Evolutionary conservation across 2,888 invertebrate genomes (phyloP).

Genomic region (Nasonia oneida): DNA sequence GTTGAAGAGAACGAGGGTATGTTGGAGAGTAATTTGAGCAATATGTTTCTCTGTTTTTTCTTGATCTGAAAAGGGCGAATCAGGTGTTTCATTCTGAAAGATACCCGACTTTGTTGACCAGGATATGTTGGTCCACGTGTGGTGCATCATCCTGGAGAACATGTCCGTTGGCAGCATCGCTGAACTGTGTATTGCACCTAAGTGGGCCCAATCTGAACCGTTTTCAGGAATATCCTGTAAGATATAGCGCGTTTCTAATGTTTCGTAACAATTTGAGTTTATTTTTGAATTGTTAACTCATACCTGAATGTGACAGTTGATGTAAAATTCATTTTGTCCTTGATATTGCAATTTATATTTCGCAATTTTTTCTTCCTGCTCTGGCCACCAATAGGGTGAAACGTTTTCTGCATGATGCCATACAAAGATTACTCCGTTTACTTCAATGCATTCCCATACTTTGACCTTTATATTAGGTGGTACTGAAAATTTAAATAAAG

Average conservation of each 20-base stretch:
- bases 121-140: constrained; percentile 79
- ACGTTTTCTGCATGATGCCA: constrained; percentile 90
- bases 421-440: constrained; percentile 88
- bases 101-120: constrained; percentile 77
- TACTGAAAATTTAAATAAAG: constrained; percentile 79
- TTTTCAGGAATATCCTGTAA: constrained; percentile 93
- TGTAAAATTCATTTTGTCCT: constrained; percentile 89
- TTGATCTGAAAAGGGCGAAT: not conserved
- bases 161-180: constrained; percentile 71
- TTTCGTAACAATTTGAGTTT: not conserved
- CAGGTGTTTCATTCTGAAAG: not conserved
- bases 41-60: constrained; percentile 81
- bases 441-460: constrained; percentile 86
- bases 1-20: constrained; percentile 83
- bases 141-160: constrained; percentile 69
- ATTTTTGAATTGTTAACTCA: constrained; percentile 26
- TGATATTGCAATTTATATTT: constrained; percentile 83
- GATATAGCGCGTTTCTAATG: not conserved
- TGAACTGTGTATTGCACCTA: constrained; percentile 87
- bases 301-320: constrained; percentile 90
- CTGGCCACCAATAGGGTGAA: constrained; percentile 86
- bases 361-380: constrained; percentile 81
- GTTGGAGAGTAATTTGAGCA: constrained; percentile 84
- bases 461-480: constrained; percentile 86
- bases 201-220: constrained; percentile 91